A percentile compares a stretch with the other conserved stretches of the same genome.
Evolutionary conservation across 2,888 invertebrate genomes (phyloP).

Genomic region (Ectemnius continuus): DNA sequence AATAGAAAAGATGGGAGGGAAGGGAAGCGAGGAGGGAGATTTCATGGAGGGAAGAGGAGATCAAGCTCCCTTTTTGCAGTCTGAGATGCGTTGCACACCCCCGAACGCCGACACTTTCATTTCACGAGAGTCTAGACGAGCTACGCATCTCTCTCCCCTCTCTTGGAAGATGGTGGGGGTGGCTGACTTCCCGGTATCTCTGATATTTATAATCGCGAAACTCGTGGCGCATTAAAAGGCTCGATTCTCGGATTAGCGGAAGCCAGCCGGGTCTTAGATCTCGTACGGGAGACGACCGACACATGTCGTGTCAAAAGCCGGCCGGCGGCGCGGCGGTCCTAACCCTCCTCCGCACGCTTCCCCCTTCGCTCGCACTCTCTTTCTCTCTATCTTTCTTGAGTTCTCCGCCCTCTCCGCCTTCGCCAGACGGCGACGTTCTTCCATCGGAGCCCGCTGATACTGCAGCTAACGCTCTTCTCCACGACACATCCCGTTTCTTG

Average conservation of each 20-base stretch:
- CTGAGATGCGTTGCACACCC: slow-evolving; percentile 28
- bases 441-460: slow-evolving; percentile 42
- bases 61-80: slow-evolving; percentile 23
- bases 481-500: slow-evolving; percentile 52
- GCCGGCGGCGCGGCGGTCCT: slow-evolving; percentile 33
- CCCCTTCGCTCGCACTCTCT: background rate
- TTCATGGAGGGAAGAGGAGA: slow-evolving; percentile 6
- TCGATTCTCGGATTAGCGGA: slow-evolving; percentile 78
- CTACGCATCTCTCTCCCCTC: slow-evolving; percentile 29
- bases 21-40: background rate
- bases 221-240: slow-evolving; percentile 76
- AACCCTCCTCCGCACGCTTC: slow-evolving; percentile 14
- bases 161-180: too few relatives aligned
- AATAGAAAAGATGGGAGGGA: too few relatives aligned
- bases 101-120: slow-evolving; percentile 62
- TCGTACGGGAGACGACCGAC: slow-evolving; percentile 75
- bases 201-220: slow-evolving; percentile 79
- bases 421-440: slow-evolving; percentile 16
- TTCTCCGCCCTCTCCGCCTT: slow-evolving; percentile 35
- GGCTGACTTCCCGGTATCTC: slow-evolving; percentile 74
- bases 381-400: background rate
- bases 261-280: slow-evolving; percentile 76
- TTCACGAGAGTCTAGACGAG: slow-evolving; percentile 68
- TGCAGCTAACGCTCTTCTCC: slow-evolving; percentile 9
- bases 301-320: slow-evolving; percentile 75